Evolutionary conservation across 2,797 vertebrate genomes (phyloP).

Genomic region (Sebastes glaucus): DNA sequence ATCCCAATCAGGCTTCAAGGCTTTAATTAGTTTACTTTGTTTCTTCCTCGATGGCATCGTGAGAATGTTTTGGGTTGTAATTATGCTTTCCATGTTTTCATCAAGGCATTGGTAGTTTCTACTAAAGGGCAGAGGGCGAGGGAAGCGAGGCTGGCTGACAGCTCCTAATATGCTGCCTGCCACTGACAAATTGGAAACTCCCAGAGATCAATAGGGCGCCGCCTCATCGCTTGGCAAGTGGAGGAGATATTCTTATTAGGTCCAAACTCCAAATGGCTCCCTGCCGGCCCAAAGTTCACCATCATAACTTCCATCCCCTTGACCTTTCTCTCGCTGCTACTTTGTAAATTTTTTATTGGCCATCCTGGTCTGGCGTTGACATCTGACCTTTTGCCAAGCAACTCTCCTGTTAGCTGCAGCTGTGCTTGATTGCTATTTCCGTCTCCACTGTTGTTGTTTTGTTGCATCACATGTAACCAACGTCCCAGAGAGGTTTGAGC

Average conservation of each 20-base stretch:
- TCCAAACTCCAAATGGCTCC: constrained; percentile 67
- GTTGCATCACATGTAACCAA: constrained; percentile 21
- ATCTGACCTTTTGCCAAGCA: constrained; percentile 77
- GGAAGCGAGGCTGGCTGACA: constrained; percentile 64
- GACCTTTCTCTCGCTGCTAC: constrained; percentile 84
- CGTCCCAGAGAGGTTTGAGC: constrained; percentile 24
- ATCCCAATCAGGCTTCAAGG: neutral
- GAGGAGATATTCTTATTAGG: constrained; percentile 79
- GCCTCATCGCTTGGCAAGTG: constrained; percentile 59
- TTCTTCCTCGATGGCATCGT: neutral
- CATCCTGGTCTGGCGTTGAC: constrained; percentile 67
- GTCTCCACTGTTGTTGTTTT: constrained; percentile 1
- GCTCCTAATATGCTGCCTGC: constrained; percentile 77
- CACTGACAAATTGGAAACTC: constrained; percentile 86
- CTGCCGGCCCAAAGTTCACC: constrained; percentile 88
- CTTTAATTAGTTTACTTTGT: constrained; percentile 40
- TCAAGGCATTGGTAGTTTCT: constrained; percentile 41
- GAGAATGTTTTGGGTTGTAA: constrained; percentile 50
- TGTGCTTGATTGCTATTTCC: constrained; percentile 21
- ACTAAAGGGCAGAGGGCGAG: constrained; percentile 73
- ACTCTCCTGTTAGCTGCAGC: constrained; percentile 9
- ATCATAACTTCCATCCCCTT: constrained; percentile 84
- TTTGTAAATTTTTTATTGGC: constrained; percentile 77
- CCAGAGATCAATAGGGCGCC: constrained; percentile 85
- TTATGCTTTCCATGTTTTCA: constrained; percentile 59